phyloP scores from a whole-genome alignment of 2,888 invertebrate genomes.

The Sinotaia quadrata region DNA sequence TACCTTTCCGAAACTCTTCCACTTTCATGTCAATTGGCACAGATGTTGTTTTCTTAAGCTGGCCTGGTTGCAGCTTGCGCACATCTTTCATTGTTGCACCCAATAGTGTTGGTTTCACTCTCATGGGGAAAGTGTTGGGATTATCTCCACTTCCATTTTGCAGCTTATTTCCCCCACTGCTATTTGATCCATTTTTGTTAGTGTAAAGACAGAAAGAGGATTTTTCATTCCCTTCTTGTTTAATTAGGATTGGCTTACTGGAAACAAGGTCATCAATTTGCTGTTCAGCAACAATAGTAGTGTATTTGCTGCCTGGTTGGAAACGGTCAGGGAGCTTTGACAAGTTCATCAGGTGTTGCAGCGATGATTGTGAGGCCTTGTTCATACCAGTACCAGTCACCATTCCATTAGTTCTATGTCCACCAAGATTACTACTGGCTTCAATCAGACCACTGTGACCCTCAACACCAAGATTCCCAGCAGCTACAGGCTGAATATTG shows the following conservation, averaged over 20 bases:
- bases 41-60: conserved; percentile 51
- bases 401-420: too few relatives aligned
- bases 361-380: conserved; percentile 34
- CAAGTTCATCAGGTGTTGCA: conserved; percentile 47
- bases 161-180: not conserved
- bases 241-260: not conserved
- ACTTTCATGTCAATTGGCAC: conserved; percentile 58
- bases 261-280: conserved; percentile 37
- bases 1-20: conserved; percentile 57
- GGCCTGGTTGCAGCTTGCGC: conserved; percentile 17
- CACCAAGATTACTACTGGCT: too few relatives aligned
- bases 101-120: conserved; percentile 39
- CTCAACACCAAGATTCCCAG: too few relatives aligned
- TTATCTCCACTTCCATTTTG: conserved; percentile 14
- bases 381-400: too few relatives aligned
- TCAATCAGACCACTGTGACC: not conserved
- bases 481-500: not conserved
- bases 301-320: conserved; percentile 47
- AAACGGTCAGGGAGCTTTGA: conserved; percentile 35
- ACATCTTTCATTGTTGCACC: conserved; percentile 29
- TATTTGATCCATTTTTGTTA: not conserved
- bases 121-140: conserved; percentile 50
- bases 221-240: not conserved
- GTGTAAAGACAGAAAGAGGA: not conserved
- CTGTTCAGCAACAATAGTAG: conserved; percentile 48